Conservation (phyloP, 2,888 invertebrate genomes). For the Dorcus parallelipipedus region DNA sequence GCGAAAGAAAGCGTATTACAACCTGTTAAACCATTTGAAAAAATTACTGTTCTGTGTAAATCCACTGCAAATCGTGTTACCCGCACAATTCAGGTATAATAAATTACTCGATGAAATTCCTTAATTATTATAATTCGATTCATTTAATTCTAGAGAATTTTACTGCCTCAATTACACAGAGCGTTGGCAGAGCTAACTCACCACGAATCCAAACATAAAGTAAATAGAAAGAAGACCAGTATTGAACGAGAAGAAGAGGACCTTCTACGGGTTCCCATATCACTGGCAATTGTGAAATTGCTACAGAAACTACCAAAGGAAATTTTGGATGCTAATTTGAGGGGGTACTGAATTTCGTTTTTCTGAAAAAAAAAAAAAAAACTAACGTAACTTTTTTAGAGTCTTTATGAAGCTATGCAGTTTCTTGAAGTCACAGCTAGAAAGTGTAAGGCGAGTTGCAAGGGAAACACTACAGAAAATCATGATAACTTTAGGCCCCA, state of each 20-base stretch:
- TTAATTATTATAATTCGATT: slow-evolving; percentile 2
- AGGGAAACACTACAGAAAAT: slow-evolving; percentile 92
- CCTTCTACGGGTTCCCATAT: slow-evolving; percentile 85
- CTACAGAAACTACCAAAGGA: slow-evolving; percentile 80
- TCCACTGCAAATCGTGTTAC: slow-evolving; percentile 76
- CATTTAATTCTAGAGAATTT: slow-evolving; percentile 59
- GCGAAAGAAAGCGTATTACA: slow-evolving; percentile 29
- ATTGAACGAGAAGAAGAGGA: slow-evolving; percentile 85
- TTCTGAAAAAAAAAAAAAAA: background rate
- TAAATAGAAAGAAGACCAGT: slow-evolving; percentile 66
- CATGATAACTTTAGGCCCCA: slow-evolving; percentile 78
- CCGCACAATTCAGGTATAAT: slow-evolving; percentile 41
- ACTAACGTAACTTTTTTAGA: slow-evolving; percentile 42
- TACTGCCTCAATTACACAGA: slow-evolving; percentile 79
- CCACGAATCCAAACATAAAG: slow-evolving; percentile 73
- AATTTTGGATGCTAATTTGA: slow-evolving; percentile 71
- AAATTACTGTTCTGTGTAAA: slow-evolving; percentile 56
- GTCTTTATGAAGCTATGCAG: slow-evolving; percentile 86
- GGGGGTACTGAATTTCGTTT: slow-evolving; percentile 61
- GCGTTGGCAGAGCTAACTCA: slow-evolving; percentile 66
- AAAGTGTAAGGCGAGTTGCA: slow-evolving; percentile 80
- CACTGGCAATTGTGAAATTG: slow-evolving; percentile 87
- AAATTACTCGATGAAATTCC: slow-evolving; percentile 2
- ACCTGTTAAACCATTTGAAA: slow-evolving; percentile 30
- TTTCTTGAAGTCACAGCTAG: slow-evolving; percentile 84